Evolutionary conservation across 2,113 vertebrate species (phyloP), one percentile per base, ranked within the genome.

Genomic region (Penelope pileata): DNA sequence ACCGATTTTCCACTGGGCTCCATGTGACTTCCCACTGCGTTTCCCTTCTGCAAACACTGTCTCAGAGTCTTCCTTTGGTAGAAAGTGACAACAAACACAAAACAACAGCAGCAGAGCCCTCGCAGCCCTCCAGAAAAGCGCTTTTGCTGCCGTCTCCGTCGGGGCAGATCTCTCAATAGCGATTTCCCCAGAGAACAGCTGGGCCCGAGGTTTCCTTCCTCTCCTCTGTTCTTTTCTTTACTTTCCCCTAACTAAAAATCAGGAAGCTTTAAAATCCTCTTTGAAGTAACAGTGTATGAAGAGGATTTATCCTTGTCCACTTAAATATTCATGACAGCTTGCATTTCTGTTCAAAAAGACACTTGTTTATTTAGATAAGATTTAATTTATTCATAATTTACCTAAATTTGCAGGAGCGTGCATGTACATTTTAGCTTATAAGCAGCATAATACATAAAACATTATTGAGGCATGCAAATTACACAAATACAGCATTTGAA

Each of bases 311-410:
- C 96, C 96, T 85, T 97, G 96, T 98, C 97, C 97, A 97, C 97
- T 98, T 98, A 98, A 98, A 98, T 98, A 98, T 98, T 98, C 98
- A 98, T 97, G 97, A 94, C 97, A 97, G 96, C 96, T 98, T 97
- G 96, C 97, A 93, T 97, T 98, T 94, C 92, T 97, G 95, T 97
- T 97, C 97, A 97, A 97, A 98, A 98, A 98, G 97, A 98, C 98
- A 98, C 98, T 98, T 98, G 98, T 98, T 98, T 98, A 98, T 98
- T 98, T 98, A 98, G 98, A 98, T 98, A 98, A 98, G 98, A 98
- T 98, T 98, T 98, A 98, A 98, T 98, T 98, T 98, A 98, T 98
- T 98, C 98, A 98, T 98, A 97, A 98, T 98, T 98, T 98, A 98
- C 98, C 98, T 98, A 97, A 98, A 98, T 98, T 98, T 98, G 97